A percentile compares a stretch with the other conserved stretches of the same genome.
These are phyloP conservation scores for Pangasianodon hypophthalmus DNA, from an alignment of 2,113 vertebrate genomes.

Conservation along the genomic window DNA sequence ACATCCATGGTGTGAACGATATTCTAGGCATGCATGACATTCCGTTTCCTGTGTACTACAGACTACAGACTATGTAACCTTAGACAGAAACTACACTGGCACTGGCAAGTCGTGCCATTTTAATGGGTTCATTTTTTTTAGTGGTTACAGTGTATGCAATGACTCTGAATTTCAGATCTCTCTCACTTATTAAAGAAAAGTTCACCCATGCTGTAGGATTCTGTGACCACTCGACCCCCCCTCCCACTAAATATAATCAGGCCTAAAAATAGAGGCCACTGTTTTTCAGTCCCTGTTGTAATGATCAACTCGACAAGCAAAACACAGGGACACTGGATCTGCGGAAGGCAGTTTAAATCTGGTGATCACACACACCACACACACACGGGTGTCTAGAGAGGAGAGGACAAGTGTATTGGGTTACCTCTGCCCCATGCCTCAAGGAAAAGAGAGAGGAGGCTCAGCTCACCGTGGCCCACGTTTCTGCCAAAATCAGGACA, in stretches of 20 bases:
- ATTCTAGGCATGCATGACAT: neutral
- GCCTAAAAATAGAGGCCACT: constrained; percentile 58
- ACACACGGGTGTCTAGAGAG: constrained; percentile 1
- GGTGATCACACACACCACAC: neutral
- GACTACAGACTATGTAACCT: neutral
- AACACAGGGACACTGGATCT: constrained; percentile 11
- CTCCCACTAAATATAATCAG: constrained; percentile 56
- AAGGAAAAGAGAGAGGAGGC: constrained; percentile 26
- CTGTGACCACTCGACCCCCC: constrained; percentile 41
- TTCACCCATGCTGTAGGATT: constrained; percentile 45
- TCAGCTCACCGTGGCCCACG: neutral
- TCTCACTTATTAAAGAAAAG: constrained; percentile 46
- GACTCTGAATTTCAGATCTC: constrained; percentile 29
- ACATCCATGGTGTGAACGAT: neutral
- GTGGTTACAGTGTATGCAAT: constrained; percentile 20
- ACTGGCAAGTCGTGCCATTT: neutral
- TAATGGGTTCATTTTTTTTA: neutral
- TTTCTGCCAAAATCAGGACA: constrained; percentile 11
- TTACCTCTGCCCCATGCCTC: constrained; percentile 16
- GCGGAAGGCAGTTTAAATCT: constrained; percentile 20
- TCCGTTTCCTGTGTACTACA: neutral
- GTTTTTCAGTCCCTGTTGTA: constrained; percentile 44
- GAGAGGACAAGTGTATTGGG: constrained; percentile 9
- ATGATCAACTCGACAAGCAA: constrained; percentile 32
- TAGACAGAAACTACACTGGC: neutral